Conservation (phyloP, 2,888 invertebrate genomes). For the Slavum lentiscoides region DNA sequence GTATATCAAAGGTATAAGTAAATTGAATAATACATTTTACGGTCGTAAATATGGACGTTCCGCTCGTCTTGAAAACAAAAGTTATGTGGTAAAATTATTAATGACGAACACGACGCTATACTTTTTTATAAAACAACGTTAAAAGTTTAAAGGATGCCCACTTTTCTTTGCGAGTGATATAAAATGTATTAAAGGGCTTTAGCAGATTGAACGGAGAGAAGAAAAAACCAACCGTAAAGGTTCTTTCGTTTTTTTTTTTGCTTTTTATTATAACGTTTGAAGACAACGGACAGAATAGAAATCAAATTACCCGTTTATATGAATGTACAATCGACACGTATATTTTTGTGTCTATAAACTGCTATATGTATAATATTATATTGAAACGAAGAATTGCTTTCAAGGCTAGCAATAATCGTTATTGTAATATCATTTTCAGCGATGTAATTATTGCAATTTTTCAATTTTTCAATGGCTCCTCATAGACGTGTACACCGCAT, state of each 20-base stretch:
- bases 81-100: constrained; percentile 26
- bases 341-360: too few species aligned
- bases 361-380: too few species aligned
- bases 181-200: constrained; percentile 41
- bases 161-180: constrained; percentile 25
- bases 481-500: too few species aligned
- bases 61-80: constrained; percentile 18
- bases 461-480: too few species aligned
- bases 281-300: background rate
- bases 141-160: constrained; percentile 25
- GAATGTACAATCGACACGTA: too few species aligned
- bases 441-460: too few species aligned
- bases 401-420: too few species aligned
- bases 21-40: constrained; percentile 35
- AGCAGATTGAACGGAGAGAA: constrained; percentile 25
- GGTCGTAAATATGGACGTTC: constrained; percentile 13
- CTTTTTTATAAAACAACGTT: constrained; percentile 28
- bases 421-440: too few species aligned
- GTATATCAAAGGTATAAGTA: constrained; percentile 9
- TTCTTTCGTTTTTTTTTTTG: constrained; percentile 5
- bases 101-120: constrained; percentile 21
- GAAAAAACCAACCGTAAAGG: background rate
- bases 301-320: background rate
- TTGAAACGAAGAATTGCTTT: too few species aligned
- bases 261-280: constrained; percentile 20